Evolutionary conservation across 2,797 vertebrate genomes (phyloP).

Genomic region (Percopsis omiscomaycus): DNA sequence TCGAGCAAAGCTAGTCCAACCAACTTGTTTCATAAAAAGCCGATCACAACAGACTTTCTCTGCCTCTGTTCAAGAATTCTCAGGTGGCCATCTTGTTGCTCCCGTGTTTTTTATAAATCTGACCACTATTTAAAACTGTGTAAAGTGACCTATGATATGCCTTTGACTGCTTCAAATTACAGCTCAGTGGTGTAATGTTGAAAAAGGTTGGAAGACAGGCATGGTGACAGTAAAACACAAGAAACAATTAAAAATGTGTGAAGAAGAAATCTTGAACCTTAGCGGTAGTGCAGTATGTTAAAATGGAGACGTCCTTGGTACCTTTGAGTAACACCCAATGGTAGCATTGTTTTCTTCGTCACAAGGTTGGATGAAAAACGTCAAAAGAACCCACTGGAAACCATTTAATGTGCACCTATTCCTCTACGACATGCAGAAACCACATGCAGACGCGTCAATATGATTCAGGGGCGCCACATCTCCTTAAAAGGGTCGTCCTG

Average conservation of each 20-base stretch:
- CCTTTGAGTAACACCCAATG: no score
- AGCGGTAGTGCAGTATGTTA: no score
- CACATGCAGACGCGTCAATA: background rate
- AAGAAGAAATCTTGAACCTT: no score
- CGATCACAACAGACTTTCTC: slow-evolving; percentile 11
- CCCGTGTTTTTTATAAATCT: slow-evolving; percentile 52
- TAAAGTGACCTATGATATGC: slow-evolving; percentile 40
- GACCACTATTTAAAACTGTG: slow-evolving; percentile 68
- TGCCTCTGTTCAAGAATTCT: slow-evolving; percentile 35
- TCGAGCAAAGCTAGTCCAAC: background rate
- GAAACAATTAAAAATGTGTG: no score
- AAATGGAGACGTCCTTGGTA: no score
- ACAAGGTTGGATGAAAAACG: no score
- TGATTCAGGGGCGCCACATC: background rate
- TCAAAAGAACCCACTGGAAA: no score
- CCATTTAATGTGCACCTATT: no score
- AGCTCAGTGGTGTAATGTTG: slow-evolving; percentile 2
- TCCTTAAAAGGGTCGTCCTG: slow-evolving; percentile 9
- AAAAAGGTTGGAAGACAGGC: slow-evolving; percentile 24
- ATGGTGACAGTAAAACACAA: background rate
- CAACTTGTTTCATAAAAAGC: slow-evolving; percentile 1
- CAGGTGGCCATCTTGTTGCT: slow-evolving; percentile 55
- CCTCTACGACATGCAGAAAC: no score
- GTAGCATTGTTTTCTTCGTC: no score
- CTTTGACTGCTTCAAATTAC: slow-evolving; percentile 58